phyloP scores from a whole-genome alignment of 2,113 vertebrate genomes.

The Lipotes vexillifer region DNA sequence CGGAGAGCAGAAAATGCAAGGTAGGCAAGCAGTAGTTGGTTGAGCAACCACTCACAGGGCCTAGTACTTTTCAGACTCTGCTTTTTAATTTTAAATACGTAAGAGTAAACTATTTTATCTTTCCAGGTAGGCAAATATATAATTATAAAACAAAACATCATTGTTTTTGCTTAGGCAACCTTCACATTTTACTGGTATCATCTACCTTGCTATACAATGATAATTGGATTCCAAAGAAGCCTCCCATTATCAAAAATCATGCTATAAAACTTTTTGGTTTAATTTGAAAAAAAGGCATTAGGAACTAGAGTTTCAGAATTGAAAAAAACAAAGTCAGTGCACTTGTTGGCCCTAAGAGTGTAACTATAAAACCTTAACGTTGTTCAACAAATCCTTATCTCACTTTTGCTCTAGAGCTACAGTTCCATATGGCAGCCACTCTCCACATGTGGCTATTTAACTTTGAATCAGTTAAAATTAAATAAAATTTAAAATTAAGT shows the following conservation, averaged over 20 bases:
- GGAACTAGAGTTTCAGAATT: neutral
- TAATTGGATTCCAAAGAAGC: neutral
- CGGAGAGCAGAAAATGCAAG: conserved; percentile 92
- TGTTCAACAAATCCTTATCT: neutral
- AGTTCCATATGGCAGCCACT: neutral
- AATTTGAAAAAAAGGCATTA: neutral
- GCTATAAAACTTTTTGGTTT: neutral
- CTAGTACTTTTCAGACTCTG: neutral
- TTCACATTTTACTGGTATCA: neutral
- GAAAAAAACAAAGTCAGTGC: neutral
- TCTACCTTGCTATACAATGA: neutral
- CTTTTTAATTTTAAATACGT: neutral
- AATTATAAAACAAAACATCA: neutral
- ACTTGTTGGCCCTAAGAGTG: neutral
- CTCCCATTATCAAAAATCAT: neutral
- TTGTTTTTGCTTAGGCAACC: neutral
- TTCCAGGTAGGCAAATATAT: neutral
- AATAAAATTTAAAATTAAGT: neutral
- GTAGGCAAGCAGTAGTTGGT: conserved; percentile 76
- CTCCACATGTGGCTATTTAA: neutral
- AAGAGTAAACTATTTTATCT: neutral
- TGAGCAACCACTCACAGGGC: fast-evolving
- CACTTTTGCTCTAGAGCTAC: neutral
- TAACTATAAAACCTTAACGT: neutral
- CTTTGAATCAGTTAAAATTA: neutral